Evolutionary conservation across 2,888 invertebrate species (phyloP).

Genomic region (Hanleya hanleyi): DNA sequence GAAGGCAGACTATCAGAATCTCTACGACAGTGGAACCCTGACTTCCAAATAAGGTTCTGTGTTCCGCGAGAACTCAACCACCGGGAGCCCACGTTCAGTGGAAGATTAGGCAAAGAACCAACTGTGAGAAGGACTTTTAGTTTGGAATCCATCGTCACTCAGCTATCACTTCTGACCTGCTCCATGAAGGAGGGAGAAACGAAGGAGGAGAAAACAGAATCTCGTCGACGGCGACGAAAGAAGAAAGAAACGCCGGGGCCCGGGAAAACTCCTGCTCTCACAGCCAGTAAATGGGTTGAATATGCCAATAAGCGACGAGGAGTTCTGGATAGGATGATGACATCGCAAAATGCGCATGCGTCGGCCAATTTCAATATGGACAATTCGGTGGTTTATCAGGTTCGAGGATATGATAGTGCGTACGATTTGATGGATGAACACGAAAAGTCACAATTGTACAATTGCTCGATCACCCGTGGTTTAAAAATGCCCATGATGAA

Average conservation of each 20-base stretch:
- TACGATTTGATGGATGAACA: conserved; percentile 41
- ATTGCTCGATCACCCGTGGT: conserved; percentile 35
- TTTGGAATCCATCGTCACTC: conserved; percentile 53
- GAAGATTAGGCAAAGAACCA: conserved; percentile 44
- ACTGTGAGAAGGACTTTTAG: conserved; percentile 42
- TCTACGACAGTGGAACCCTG: background rate
- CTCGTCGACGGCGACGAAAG: background rate
- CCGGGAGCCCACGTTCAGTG: conserved; percentile 52
- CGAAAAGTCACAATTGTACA: conserved; percentile 38
- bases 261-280: conserved; percentile 23
- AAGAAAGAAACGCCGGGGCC: conserved; percentile 8
- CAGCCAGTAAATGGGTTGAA: conserved; percentile 46
- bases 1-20: background rate
- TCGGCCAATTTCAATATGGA: background rate
- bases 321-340: conserved; percentile 45
- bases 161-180: conserved; percentile 50
- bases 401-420: conserved; percentile 29
- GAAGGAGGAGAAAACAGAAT: conserved; percentile 12
- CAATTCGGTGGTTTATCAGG: conserved; percentile 18
- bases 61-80: background rate
- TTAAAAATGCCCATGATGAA: conserved; percentile 33
- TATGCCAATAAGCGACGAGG: conserved; percentile 37
- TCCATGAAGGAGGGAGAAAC: conserved; percentile 33
- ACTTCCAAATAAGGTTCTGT: background rate
- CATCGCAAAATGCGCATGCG: conserved; percentile 30